These are phyloP conservation scores for Theodoxus fluviatilis DNA, from an alignment of 2,888 invertebrate species.

Conservation along the genomic window DNA sequence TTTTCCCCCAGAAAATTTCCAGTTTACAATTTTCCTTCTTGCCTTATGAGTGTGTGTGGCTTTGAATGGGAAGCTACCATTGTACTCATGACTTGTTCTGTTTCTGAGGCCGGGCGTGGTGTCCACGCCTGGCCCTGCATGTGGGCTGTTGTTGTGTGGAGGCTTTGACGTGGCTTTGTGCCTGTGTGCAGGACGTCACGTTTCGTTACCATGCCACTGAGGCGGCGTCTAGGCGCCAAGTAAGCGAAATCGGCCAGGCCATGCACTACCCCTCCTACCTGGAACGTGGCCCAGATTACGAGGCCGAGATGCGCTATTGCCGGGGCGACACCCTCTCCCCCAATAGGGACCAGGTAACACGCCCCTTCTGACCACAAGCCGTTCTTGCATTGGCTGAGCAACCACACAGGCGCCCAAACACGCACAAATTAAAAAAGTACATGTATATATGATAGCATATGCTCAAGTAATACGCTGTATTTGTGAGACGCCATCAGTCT, in stretches of 20 bases:
- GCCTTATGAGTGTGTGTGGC: too few species aligned
- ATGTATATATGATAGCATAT: background rate
- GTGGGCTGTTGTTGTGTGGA: too few species aligned
- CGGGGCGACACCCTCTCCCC: conserved; percentile 53
- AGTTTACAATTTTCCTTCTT: too few species aligned
- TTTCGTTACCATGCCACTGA: conserved; percentile 42
- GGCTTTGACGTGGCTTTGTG: too few species aligned
- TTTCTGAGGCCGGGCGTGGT: too few species aligned
- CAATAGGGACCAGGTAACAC: conserved; percentile 41
- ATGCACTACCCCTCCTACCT: conserved; percentile 58
- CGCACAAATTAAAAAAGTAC: background rate
- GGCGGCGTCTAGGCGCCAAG: conserved; percentile 35
- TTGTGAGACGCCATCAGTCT: too few species aligned
- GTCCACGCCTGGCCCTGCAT: too few species aligned
- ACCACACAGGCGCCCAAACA: background rate
- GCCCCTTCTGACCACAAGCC: background rate
- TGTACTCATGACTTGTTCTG: too few species aligned
- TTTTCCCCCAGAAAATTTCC: too few species aligned
- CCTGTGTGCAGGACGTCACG: conserved; percentile 44
- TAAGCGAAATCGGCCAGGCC: conserved; percentile 52
- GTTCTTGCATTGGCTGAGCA: background rate
- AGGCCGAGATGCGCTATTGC: conserved; percentile 60
- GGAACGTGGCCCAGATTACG: conserved; percentile 56
- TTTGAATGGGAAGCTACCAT: too few species aligned
- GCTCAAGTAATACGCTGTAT: too few species aligned